Conservation (phyloP, 2,113 vertebrate genomes). For the Lamprotornis superbus region DNA sequence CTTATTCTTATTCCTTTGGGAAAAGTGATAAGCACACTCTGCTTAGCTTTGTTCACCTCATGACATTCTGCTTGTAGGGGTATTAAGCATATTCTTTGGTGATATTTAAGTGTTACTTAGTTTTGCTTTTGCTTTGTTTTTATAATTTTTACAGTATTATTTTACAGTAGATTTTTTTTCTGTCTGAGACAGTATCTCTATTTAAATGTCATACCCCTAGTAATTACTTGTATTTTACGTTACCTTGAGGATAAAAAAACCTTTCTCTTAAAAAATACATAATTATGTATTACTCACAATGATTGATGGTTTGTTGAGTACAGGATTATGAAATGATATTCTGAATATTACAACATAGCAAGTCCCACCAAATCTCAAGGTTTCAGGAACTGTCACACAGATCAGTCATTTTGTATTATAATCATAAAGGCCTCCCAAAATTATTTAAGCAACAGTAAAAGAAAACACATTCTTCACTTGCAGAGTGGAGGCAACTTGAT, state of each 20-base stretch:
- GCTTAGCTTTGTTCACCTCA: not conserved
- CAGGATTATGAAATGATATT: not conserved
- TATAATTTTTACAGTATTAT: not conserved
- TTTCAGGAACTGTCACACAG: constrained; percentile 4
- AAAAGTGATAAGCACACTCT: not conserved
- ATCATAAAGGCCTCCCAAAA: not conserved
- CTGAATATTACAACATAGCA: constrained; percentile 24
- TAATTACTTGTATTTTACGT: not conserved
- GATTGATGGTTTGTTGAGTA: constrained; percentile 35
- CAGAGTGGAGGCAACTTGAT: not conserved
- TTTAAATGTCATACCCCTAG: constrained; percentile 27
- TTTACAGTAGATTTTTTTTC: not conserved
- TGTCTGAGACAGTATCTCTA: not conserved
- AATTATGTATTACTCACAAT: constrained; percentile 45
- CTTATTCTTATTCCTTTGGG: not conserved
- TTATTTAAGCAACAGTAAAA: not conserved
- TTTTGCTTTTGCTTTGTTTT: not conserved
- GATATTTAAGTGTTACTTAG: not conserved
- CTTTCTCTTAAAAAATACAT: not conserved
- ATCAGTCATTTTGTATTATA: constrained; percentile 28
- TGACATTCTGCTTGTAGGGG: not conserved
- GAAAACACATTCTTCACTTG: not conserved
- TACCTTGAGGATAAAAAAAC: not conserved
- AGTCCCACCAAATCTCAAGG: not conserved
- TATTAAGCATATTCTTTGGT: not conserved